phyloP scores from a whole-genome alignment of 2,888 invertebrate genomes.

The Aquatica leii region DNA sequence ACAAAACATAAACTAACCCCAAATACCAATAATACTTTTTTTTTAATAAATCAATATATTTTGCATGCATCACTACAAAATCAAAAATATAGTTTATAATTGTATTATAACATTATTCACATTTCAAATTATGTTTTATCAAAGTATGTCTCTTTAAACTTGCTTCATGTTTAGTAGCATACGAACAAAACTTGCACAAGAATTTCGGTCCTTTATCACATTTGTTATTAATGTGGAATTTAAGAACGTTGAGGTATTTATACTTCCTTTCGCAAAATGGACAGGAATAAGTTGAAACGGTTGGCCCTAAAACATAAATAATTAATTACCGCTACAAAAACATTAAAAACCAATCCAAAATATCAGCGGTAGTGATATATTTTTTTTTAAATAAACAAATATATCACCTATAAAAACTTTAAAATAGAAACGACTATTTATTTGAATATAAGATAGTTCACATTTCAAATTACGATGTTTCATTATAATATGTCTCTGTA shows the following conservation, averaged over 20 bases:
- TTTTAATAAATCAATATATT: too few species aligned
- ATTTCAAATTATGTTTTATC: neutral
- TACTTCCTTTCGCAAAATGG: neutral
- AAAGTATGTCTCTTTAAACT: neutral
- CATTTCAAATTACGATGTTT: neutral
- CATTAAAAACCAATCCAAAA: too few species aligned
- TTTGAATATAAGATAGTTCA: too few species aligned
- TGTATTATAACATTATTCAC: too few species aligned
- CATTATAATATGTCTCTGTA: neutral
- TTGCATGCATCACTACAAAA: neutral
- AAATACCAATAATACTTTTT: too few species aligned
- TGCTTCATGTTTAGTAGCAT: neutral
- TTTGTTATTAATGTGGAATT: neutral
- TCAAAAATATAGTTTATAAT: too few species aligned
- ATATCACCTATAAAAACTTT: neutral
- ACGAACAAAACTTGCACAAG: neutral
- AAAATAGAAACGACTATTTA: too few species aligned
- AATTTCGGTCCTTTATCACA: neutral
- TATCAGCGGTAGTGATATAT: too few species aligned
- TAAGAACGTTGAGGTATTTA: neutral
- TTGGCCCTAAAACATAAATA: too few species aligned
- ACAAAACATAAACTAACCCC: too few species aligned
- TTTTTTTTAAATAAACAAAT: neutral
- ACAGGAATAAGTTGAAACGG: too few species aligned
- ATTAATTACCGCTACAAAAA: too few species aligned